These are phyloP conservation scores for Passerina amoena DNA, from an alignment of 2,113 vertebrate genomes.

Conservation along the genomic window DNA sequence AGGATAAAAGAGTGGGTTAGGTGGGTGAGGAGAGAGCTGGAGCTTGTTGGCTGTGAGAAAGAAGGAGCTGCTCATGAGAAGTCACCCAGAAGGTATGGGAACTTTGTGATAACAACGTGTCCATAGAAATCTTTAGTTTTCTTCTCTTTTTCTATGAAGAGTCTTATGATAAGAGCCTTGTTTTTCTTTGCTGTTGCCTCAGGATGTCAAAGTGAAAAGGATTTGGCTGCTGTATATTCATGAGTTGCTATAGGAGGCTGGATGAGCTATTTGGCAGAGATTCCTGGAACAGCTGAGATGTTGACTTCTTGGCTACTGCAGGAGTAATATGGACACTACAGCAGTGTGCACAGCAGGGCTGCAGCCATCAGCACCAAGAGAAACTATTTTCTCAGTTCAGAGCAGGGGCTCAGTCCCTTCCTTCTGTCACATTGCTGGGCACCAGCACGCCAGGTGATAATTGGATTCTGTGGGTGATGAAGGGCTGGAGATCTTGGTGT, in stretches of 20 bases:
- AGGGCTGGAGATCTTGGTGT: background rate
- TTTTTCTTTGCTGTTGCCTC: background rate
- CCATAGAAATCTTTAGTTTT: background rate
- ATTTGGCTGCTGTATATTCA: slow-evolving; percentile 36
- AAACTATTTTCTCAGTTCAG: background rate
- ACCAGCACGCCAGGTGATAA: background rate
- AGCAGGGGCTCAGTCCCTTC: background rate
- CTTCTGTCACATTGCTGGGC: background rate
- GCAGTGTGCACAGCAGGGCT: background rate
- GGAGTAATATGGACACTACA: background rate
- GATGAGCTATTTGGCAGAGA: slow-evolving; percentile 10
- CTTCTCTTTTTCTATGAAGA: background rate
- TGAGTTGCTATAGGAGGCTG: background rate
- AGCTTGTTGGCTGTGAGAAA: too few species aligned
- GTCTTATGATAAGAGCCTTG: background rate
- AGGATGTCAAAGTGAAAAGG: slow-evolving; percentile 14
- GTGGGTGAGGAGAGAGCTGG: too few species aligned
- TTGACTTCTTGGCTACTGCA: slow-evolving; percentile 26
- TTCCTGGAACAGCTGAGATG: slow-evolving; percentile 25
- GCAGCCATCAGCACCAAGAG: background rate
- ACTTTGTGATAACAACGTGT: background rate
- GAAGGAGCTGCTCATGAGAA: too few species aligned
- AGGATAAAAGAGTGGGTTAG: too few species aligned
- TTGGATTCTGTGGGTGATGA: background rate
- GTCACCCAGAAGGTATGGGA: too few species aligned